Conservation (phyloP, 2,113 vertebrate genomes). For the Chionis minor region DNA sequence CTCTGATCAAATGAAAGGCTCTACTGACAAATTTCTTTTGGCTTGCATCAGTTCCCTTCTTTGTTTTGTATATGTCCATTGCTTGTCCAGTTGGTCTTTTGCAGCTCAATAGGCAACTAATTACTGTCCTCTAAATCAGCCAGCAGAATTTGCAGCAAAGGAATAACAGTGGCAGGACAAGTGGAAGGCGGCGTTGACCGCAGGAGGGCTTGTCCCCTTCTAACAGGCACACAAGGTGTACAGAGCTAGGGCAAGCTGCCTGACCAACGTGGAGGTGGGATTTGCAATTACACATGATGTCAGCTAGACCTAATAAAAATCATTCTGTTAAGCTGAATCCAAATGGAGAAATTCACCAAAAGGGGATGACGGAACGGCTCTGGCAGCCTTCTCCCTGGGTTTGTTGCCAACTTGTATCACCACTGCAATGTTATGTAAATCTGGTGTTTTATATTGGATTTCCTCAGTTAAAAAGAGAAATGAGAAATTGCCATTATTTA, state of each 20-base stretch:
- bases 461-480: slow-evolving; percentile 67
- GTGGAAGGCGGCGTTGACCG: neutral
- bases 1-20: neutral
- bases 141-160: neutral
- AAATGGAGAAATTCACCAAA: slow-evolving; percentile 44
- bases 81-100: slow-evolving; percentile 26
- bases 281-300: slow-evolving; percentile 13
- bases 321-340: slow-evolving; percentile 12
- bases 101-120: slow-evolving; percentile 35
- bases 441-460: slow-evolving; percentile 65
- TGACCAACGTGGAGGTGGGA: neutral
- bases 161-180: neutral
- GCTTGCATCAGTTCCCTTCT: neutral
- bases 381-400: slow-evolving; percentile 50
- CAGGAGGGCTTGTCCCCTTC: neutral
- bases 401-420: slow-evolving; percentile 66
- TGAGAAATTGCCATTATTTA: slow-evolving; percentile 62
- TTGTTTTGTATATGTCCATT: neutral
- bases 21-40: slow-evolving; percentile 6
- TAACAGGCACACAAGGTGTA: neutral
- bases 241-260: neutral
- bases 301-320: slow-evolving; percentile 43
- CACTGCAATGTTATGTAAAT: slow-evolving; percentile 69
- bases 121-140: slow-evolving; percentile 29
- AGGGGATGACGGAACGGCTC: slow-evolving; percentile 36